phyloP scores from a whole-genome alignment of 2,113 vertebrate genomes.

The Oophaga pumilio region DNA sequence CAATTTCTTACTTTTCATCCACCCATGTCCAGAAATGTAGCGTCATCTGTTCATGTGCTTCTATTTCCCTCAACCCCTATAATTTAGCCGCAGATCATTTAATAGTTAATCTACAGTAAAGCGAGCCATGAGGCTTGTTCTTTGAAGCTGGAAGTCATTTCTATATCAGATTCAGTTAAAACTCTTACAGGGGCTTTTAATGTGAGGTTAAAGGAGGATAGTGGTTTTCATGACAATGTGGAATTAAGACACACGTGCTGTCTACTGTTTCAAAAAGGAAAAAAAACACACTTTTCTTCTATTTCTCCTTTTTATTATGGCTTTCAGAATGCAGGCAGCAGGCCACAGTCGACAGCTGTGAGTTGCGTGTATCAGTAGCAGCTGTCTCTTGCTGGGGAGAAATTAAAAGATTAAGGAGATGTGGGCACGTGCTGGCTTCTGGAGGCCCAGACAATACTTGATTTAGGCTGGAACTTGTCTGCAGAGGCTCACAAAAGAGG shows the following conservation, averaged over 20 bases:
- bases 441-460: slow-evolving; percentile 77
- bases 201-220: slow-evolving; percentile 8
- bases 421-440: slow-evolving; percentile 82
- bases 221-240: slow-evolving; percentile 50
- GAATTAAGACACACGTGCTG: slow-evolving; percentile 83
- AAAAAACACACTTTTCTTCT: slow-evolving; percentile 59
- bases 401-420: slow-evolving; percentile 86
- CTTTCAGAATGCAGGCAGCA: slow-evolving; percentile 70
- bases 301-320: slow-evolving; percentile 67
- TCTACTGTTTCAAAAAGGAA: slow-evolving; percentile 89
- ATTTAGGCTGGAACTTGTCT: slow-evolving; percentile 82
- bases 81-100: slow-evolving; percentile 64
- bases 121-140: slow-evolving; percentile 58
- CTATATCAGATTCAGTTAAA: slow-evolving; percentile 65
- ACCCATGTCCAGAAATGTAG: not conserved
- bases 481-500: slow-evolving; percentile 73
- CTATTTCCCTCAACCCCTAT: slow-evolving; percentile 54
- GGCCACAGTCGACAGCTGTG: slow-evolving; percentile 88
- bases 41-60: slow-evolving; percentile 16
- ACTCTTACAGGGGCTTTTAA: slow-evolving; percentile 33
- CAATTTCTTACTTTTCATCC: not conserved
- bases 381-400: slow-evolving; percentile 86
- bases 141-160: slow-evolving; percentile 61
- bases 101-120: slow-evolving; percentile 61
- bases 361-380: slow-evolving; percentile 83